Conservation (phyloP, 2,113 vertebrate genomes). For the Neolamprologus ventralis region DNA sequence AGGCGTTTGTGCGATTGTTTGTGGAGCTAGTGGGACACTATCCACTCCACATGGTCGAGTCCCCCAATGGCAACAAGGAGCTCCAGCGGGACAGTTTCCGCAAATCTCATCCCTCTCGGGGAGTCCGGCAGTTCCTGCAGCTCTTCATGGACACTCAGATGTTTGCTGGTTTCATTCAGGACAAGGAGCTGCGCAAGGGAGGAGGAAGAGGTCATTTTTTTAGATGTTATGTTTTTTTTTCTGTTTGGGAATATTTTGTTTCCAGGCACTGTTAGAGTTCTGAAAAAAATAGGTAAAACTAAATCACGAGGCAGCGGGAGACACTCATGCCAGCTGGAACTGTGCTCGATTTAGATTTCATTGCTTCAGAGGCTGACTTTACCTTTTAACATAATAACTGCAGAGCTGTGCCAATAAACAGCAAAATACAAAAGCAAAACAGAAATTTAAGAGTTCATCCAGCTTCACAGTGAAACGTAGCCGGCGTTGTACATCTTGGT, state of each 20-base stretch:
- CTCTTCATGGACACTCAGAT: slow-evolving; percentile 98
- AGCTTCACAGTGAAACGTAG: background rate
- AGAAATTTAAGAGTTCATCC: background rate
- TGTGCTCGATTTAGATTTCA: background rate
- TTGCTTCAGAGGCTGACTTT: background rate
- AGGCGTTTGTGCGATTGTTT: slow-evolving; percentile 92
- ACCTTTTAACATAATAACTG: background rate
- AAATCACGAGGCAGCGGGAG: background rate
- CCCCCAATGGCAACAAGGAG: slow-evolving; percentile 69
- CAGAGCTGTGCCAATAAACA: background rate
- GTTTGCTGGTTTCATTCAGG: slow-evolving; percentile 97
- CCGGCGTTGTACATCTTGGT: background rate
- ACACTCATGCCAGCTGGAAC: background rate
- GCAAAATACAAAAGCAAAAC: background rate
- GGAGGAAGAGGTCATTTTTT: slow-evolving; percentile 71
- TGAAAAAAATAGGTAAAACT: background rate
- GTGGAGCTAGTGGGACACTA: slow-evolving; percentile 95
- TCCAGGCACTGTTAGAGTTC: background rate
- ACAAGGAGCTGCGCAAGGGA: slow-evolving; percentile 87
- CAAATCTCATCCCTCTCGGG: slow-evolving; percentile 85
- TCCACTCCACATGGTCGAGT: slow-evolving; percentile 83
- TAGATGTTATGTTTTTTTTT: background rate
- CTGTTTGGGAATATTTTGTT: background rate
- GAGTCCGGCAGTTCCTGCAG: slow-evolving; percentile 86
- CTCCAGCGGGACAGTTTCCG: slow-evolving; percentile 88